These are phyloP conservation scores for Xestoiulus laeticollis DNA, from an alignment of 2,888 invertebrate species.

Conservation along the genomic window DNA sequence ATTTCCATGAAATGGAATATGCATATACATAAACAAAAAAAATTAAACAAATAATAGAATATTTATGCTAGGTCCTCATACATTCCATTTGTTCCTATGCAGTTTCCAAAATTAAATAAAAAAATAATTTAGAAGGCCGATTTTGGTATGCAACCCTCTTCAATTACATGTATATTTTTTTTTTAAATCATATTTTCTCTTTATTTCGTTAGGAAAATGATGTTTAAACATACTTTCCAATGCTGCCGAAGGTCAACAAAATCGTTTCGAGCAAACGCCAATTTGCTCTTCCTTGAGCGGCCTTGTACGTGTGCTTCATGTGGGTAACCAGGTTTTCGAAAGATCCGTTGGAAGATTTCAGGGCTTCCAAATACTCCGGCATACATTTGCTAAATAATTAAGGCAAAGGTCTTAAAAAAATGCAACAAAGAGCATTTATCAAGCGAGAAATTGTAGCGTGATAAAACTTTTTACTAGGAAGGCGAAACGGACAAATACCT, in stretches of 20 bases:
- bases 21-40: too few relatives aligned
- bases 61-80: too few relatives aligned
- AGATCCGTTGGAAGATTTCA: neutral
- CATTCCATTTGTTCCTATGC: too few relatives aligned
- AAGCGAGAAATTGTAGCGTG: neutral
- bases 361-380: neutral
- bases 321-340: neutral
- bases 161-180: too few relatives aligned
- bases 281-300: neutral
- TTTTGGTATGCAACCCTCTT: too few relatives aligned
- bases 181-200: too few relatives aligned
- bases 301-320: neutral
- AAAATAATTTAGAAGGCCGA: slow-evolving; percentile 61
- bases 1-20: too few relatives aligned
- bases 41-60: too few relatives aligned
- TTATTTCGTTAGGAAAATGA: too few relatives aligned
- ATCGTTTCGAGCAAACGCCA: slow-evolving; percentile 46
- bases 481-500: neutral
- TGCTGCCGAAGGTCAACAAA: slow-evolving; percentile 39
- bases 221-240: slow-evolving; percentile 28
- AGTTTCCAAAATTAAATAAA: slow-evolving; percentile 61
- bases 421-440: neutral
- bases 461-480: neutral
- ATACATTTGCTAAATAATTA: slow-evolving; percentile 30
- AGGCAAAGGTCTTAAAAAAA: neutral